Percentiles rank a stretch among this genome's conserved stretches.
These are phyloP conservation scores for Junonia oenone DNA, from an alignment of 2,888 invertebrate genomes.

Conservation along the genomic window DNA sequence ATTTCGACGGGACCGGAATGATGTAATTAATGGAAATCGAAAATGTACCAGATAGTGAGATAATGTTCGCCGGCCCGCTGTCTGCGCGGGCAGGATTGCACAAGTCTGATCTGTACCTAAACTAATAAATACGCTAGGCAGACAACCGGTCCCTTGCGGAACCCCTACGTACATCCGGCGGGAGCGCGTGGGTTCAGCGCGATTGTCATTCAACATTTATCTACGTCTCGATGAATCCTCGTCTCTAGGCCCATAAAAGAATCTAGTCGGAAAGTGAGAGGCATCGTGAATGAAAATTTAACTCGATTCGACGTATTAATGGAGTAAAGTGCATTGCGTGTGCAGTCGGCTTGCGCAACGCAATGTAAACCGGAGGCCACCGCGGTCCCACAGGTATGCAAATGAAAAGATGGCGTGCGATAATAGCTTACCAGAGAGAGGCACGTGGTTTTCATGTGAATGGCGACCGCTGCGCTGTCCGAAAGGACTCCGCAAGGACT, in stretches of 20 bases:
- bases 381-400: constrained; percentile 47
- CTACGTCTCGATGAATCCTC: constrained; percentile 55
- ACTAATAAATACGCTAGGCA: constrained; percentile 48
- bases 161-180: constrained; percentile 77
- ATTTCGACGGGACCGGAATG: constrained; percentile 59
- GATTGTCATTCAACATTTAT: constrained; percentile 64
- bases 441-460: constrained; percentile 82
- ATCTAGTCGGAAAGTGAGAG: constrained; percentile 45
- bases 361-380: constrained; percentile 41
- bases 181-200: constrained; percentile 58
- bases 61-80: constrained; percentile 66
- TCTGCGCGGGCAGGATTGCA: constrained; percentile 67
- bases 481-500: constrained; percentile 88
- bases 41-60: constrained; percentile 68
- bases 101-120: constrained; percentile 48
- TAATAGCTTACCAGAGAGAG: constrained; percentile 83
- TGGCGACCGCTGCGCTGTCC: constrained; percentile 72
- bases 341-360: constrained; percentile 47
- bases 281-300: constrained; percentile 53
- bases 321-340: constrained; percentile 48
- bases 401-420: constrained; percentile 34
- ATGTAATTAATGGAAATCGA: constrained; percentile 74
- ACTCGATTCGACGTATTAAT: constrained; percentile 51
- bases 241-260: constrained; percentile 36
- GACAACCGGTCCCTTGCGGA: constrained; percentile 66